Conservation (phyloP, 2,888 invertebrate species). For the Morpho helenor region DNA sequence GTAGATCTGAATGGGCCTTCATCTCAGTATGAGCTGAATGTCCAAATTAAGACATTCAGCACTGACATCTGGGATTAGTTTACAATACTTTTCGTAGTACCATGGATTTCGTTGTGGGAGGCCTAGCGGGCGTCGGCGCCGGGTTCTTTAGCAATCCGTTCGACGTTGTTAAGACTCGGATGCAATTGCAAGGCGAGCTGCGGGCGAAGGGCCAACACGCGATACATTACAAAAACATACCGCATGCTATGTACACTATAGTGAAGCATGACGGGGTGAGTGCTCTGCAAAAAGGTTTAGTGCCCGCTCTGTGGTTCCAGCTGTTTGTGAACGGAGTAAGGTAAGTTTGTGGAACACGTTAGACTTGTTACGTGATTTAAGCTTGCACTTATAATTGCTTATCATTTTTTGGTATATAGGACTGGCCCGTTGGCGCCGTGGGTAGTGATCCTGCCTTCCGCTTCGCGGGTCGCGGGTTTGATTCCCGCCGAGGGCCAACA, state of each 20-base stretch:
- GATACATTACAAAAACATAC: conserved; percentile 84
- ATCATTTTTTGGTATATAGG: no score
- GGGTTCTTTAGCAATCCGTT: conserved; percentile 93
- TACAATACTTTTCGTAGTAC: conserved; percentile 36
- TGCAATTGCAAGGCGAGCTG: conserved; percentile 92
- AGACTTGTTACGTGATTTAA: no score
- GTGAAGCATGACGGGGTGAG: conserved; percentile 86
- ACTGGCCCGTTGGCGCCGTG: no score
- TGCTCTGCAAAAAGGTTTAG: conserved; percentile 88
- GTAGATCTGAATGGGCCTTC: no score
- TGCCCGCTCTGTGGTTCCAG: conserved; percentile 91
- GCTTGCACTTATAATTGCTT: no score
- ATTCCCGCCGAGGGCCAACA: no score
- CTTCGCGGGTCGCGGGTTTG: no score
- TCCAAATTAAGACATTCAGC: no score
- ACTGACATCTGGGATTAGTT: neutral
- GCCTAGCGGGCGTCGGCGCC: conserved; percentile 86
- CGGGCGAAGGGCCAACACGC: conserved; percentile 81
- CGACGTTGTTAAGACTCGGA: conserved; percentile 92
- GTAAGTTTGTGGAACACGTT: conserved; percentile 41
- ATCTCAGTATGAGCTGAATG: no score
- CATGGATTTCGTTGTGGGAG: conserved; percentile 89
- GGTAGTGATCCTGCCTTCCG: no score
- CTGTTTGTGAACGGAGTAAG: conserved; percentile 80
- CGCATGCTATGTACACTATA: conserved; percentile 88